Base-by-base conservation (phyloP, 23 tunicate species). In the Ascidia mentula region DNA sequence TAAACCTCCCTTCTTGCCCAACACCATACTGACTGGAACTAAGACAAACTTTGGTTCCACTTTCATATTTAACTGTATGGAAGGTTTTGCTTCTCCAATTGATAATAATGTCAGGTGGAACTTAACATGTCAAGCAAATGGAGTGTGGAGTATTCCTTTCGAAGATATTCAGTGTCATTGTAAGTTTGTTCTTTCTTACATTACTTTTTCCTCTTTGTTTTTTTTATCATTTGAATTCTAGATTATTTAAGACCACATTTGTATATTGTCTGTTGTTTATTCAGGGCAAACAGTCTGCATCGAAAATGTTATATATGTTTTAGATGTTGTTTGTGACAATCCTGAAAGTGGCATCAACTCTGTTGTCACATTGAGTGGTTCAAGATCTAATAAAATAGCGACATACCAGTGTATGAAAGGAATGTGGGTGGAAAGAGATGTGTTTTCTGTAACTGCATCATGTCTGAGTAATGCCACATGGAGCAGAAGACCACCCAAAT, bases 141-240 rank as follows among this genome's bases (percentile, higher is more conserved):
- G 92, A 70, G 7, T 35, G 36, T 92, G 97, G 97, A 61, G 59
- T 46, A 9, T 34, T 13, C 45, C 40, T 34, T 53, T 46, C 15
- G 46, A 46, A 8, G 53, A 34, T 15, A 79, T 91, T 1, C 38
- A 79, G 26, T 91, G 97, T 69, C 37, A 82, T 53, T 69, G 97
- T 91, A 72, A 71, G 97, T 82, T 0, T 3, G 24, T 20, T 20
- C n/a, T n/a, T n/a, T n/a, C n/a, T n/a, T n/a, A n/a, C n/a, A n/a
- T n/a, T n/a, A n/a, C n/a, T n/a, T n/a, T n/a, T n/a, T n/a, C n/a
- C n/a, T n/a, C n/a, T n/a, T n/a, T n/a, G n/a, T n/a, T n/a, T n/a
- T n/a, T n/a, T n/a, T n/a, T n/a, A n/a, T n/a, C n/a, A n/a, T n/a
- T n/a, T n/a, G n/a, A n/a, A n/a, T n/a, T n/a, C n/a, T n/a, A n/a